Conservation (phyloP, 2,797 vertebrate genomes). For the Helicolenus hilgendorfi region DNA sequence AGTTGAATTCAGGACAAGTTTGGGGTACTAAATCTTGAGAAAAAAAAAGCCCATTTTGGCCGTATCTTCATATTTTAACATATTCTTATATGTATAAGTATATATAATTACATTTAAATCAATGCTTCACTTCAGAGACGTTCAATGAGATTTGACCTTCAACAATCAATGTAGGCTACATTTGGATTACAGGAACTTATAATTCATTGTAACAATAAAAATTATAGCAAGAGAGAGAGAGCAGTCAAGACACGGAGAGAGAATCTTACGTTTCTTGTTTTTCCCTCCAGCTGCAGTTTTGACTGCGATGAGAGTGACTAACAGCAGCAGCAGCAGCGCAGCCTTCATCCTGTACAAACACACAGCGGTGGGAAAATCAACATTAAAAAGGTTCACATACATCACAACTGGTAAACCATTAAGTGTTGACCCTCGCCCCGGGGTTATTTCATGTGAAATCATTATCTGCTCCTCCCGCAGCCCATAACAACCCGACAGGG, state of each 20-base stretch:
- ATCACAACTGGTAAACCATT: background rate
- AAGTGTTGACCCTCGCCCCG: background rate
- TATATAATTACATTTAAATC: background rate
- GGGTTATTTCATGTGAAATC: background rate
- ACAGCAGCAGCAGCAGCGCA: slow-evolving; percentile 79
- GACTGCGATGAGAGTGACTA: slow-evolving; percentile 87
- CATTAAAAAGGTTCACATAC: background rate
- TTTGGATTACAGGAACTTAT: background rate
- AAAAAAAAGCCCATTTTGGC: background rate
- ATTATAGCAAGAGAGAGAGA: background rate
- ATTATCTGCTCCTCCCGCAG: slow-evolving; percentile 7
- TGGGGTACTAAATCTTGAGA: background rate
- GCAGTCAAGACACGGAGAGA: background rate
- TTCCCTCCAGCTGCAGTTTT: slow-evolving; percentile 87
- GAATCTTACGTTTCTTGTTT: slow-evolving; percentile 91
- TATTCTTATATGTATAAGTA: too few relatives aligned
- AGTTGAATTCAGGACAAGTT: background rate
- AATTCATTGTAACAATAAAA: background rate
- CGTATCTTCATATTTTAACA: background rate
- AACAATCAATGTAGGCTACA: background rate
- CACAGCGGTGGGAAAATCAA: background rate
- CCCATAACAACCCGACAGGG: slow-evolving; percentile 4
- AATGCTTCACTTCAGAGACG: background rate
- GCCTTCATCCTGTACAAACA: slow-evolving; percentile 89
- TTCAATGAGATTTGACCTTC: background rate